Base-by-base conservation (phyloP, 53 echinoderm and acorn worm genomes). In the Paracentrotus lividus region DNA sequence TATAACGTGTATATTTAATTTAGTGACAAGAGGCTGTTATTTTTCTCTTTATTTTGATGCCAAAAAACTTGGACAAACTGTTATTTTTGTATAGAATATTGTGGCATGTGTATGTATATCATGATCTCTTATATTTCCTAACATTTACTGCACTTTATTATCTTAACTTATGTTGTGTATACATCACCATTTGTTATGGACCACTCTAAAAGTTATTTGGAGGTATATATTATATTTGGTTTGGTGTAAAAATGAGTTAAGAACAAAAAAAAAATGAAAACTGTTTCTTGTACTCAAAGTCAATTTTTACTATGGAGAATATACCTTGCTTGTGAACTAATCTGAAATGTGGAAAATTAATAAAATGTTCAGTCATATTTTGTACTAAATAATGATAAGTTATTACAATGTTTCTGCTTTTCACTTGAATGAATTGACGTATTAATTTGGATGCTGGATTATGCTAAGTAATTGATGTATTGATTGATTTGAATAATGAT, bases 11-110 rank as follows among this genome's bases (percentile, higher is more conserved):
- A 78, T 78, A 24, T 45, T 4, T 8, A 7, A 26, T 26, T n/a
- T 24, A 23, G 86, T 56, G 20, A 5, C 23, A 86, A 89, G 89
- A 89, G 66, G 89, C 64, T 89, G 89, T 89, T n/a, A 89, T 89
- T 89, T 89, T 89, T 55, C 18, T n/a, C 15, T 5, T 88, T 16
- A 53, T 88, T 57, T 49, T 53, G 26, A 55, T 53, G 54, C 86
- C 53, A 56, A 86, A 56, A 55, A 34, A 8, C 56, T 53, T 86
- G 86, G 86, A 86, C 86, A 86, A 33, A 86, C 55, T 86, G 81
- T 45, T 81, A 86, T 86, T 86, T 86, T 86, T 86, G 86, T 86
- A 86, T 34, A 86, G 86, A 86, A 86, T 21, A 56, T 53, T 86
- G 53, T 29, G 52, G 55, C 21, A 56, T 86, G 13, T 86, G 56